phyloP scores from a whole-genome alignment of 2,797 vertebrate species.

The Siniperca obscura region DNA sequence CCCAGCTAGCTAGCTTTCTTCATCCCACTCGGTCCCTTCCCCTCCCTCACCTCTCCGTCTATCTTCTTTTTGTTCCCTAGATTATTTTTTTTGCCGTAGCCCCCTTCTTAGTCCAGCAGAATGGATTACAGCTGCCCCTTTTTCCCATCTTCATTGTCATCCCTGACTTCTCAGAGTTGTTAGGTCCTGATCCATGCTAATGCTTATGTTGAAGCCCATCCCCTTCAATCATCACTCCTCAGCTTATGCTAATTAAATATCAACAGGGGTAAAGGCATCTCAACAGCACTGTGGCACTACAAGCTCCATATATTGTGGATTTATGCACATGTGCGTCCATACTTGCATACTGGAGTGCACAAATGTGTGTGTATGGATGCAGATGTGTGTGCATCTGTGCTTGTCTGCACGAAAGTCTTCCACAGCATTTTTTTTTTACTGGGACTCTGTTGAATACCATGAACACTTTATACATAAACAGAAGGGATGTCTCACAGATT shows the following conservation, averaged over 20 bases:
- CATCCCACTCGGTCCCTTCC: conserved; percentile 16
- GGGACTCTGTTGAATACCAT: conserved; percentile 26
- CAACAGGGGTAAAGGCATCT: conserved; percentile 50
- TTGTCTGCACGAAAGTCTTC: conserved; percentile 8
- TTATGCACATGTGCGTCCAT: conserved; percentile 14
- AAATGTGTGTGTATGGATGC: conserved; percentile 24
- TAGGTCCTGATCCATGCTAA: conserved; percentile 62
- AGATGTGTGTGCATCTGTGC: conserved; percentile 37
- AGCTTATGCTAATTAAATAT: conserved; percentile 76
- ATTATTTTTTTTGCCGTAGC: conserved; percentile 21
- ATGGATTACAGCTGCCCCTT: conserved; percentile 54
- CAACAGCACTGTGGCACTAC: conserved; percentile 17
- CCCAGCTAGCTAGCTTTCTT: conserved; percentile 42
- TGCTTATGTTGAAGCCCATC: conserved; percentile 60
- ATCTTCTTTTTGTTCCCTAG: conserved; percentile 26
- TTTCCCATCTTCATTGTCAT: conserved; percentile 57
- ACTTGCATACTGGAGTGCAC: conserved; percentile 5
- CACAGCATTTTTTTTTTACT: conserved; percentile 23
- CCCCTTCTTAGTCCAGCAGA: conserved; percentile 18
- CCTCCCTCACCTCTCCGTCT: conserved; percentile 12
- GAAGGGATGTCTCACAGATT: conserved; percentile 26
- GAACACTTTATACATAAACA: conserved; percentile 27
- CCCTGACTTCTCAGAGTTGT: conserved; percentile 46
- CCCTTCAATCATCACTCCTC: conserved; percentile 66
- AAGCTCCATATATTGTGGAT: conserved; percentile 34